Evolutionary conservation across 2,113 vertebrate species (phyloP).

Genomic region (Thunnus thynnus): DNA sequence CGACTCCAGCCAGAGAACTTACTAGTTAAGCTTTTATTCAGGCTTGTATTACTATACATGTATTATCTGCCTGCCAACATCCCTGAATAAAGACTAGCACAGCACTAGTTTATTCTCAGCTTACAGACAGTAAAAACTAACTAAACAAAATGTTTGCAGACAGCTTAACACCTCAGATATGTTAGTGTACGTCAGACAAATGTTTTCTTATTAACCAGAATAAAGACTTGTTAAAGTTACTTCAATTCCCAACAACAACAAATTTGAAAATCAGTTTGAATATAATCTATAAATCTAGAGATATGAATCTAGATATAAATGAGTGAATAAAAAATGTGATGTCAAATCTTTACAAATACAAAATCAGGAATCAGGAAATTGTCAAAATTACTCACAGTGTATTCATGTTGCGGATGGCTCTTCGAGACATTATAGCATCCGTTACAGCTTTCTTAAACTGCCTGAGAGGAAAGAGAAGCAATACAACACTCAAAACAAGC

Average conservation of each 20-base stretch:
- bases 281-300: too few species aligned
- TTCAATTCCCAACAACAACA: too few species aligned
- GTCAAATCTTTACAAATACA: neutral
- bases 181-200: neutral
- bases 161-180: neutral
- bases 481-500: neutral
- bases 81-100: neutral
- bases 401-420: conserved; percentile 99
- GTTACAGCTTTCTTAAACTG: conserved; percentile 98
- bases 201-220: neutral
- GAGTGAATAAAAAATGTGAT: too few species aligned
- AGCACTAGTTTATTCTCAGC: too few species aligned
- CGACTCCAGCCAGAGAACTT: neutral
- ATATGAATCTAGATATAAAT: too few species aligned
- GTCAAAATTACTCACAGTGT: conserved; percentile 89
- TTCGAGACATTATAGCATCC: conserved; percentile 96
- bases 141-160: neutral
- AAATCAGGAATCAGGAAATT: neutral
- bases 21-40: neutral
- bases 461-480: conserved; percentile 74
- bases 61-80: neutral
- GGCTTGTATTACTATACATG: too few species aligned
- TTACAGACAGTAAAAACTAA: neutral
- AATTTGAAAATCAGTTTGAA: neutral
- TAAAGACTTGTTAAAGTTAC: neutral